Evolutionary conservation across 2,113 vertebrate species (phyloP).

Genomic region (Lucifuga dentata): DNA sequence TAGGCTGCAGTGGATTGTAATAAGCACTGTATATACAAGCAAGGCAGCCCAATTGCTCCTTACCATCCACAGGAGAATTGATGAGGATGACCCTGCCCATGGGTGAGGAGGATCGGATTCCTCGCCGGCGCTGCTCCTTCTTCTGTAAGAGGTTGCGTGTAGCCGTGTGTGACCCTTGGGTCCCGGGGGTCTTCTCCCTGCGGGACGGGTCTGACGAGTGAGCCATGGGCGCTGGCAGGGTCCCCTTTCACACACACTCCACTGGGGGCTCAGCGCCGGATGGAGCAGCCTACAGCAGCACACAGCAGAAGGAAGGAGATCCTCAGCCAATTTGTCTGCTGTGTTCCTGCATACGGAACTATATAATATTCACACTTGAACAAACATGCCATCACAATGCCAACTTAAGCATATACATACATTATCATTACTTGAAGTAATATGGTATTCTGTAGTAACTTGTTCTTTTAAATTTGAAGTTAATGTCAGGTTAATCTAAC

Average conservation of each 20-base stretch:
- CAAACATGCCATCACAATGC: background rate
- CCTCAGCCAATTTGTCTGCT: constrained; percentile 7
- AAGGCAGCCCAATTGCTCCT: constrained; percentile 4
- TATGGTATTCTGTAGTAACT: too few relatives aligned
- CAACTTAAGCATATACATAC: background rate
- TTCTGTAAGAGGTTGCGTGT: constrained; percentile 87
- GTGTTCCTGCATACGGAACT: constrained; percentile 7
- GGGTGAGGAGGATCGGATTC: constrained; percentile 88
- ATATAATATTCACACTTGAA: background rate
- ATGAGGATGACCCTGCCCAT: constrained; percentile 98
- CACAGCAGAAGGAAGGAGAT: constrained; percentile 12
- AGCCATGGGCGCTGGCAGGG: constrained; percentile 84
- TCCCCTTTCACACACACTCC: constrained; percentile 71
- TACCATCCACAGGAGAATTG: constrained; percentile 95
- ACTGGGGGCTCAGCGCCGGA: constrained; percentile 61
- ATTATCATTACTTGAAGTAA: background rate
- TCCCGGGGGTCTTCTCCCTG: constrained; percentile 81
- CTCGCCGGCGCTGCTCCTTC: constrained; percentile 88
- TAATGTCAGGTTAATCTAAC: constrained; percentile 18
- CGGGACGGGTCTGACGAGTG: constrained; percentile 81
- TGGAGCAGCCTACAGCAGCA: constrained; percentile 46
- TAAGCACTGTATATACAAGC: background rate
- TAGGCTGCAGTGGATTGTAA: background rate
- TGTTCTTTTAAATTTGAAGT: too few relatives aligned
- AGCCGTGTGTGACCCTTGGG: constrained; percentile 85